Evolutionary conservation across 2,888 invertebrate species (phyloP), one percentile per base, ranked within the genome.

Genomic region (Serripes groenlandicus): DNA sequence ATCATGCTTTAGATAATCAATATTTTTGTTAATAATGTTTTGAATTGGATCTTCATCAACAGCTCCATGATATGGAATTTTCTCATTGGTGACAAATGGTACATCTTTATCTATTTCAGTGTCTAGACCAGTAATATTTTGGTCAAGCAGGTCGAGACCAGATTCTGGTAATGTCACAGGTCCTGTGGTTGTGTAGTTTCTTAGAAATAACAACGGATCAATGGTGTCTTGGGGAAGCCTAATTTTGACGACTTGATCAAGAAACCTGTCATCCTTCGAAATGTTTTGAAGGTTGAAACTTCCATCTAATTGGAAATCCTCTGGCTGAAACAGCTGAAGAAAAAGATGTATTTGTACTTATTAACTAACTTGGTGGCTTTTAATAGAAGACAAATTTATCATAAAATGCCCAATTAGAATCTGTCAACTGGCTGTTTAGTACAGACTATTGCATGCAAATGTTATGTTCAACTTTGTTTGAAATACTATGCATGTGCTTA

Each of bases 201-300:
- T 56, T 7, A 80, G 66, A 54, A 84, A 84, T 21, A 80, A 64
- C 5, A 77, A 75, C 15, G 84, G 80, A 30, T 84, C 84, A 75
- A 84, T 62, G n/a, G 78, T 80, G 32, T 84, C 84, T 37, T 69
- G 76, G 5, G 80, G 84, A 7, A 84, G 37, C 28, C 84, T 30
- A 35, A 84, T 71, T 52, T 84, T 84, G 37, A 80, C 80, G 58
- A 84, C 77, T 56, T 80, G 84, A 60, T 84, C 71, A 23, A 84
- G 69, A 30, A 84, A 84, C 42, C 84, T 84, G 80, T 84, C 84
- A 78, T 84, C 84, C 75, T 84, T 84, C 7, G 84, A 84, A 23
- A 84, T 77, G 58, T 66, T 64, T 4, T 32, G 30, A 30, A 72
- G 52, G 42, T 75, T 78, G 30, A 68, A 71, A 56, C 66, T 60